These are phyloP conservation scores for Capitella teleta DNA, from an alignment of 1,140 invertebrate genomes.

Conservation along the genomic window DNA sequence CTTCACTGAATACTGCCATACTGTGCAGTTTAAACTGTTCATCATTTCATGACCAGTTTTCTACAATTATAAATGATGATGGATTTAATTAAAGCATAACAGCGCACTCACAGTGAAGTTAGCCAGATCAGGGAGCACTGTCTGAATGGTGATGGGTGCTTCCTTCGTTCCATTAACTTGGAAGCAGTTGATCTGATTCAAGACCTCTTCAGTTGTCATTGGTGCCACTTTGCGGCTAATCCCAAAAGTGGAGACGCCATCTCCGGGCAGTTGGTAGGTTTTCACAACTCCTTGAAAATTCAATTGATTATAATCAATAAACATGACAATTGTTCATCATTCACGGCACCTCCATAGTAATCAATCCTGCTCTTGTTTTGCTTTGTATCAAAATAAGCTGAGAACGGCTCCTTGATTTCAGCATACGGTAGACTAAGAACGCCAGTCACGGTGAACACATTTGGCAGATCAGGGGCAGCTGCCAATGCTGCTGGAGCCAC, in stretches of 20 bases:
- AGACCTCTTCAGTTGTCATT: slow-evolving; percentile 60
- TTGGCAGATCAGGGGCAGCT: too few species aligned
- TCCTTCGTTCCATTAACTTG: slow-evolving; percentile 66
- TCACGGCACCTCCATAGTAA: slow-evolving; percentile 60
- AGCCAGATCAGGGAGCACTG: slow-evolving; percentile 68
- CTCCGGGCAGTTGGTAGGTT: slow-evolving; percentile 62
- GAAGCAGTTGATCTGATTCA: slow-evolving; percentile 68
- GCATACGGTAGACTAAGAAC: slow-evolving; percentile 96
- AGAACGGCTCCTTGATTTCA: slow-evolving; percentile 73
- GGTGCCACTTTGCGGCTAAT: slow-evolving; percentile 73
- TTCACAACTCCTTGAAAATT: slow-evolving; percentile 61
- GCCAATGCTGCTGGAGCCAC: too few species aligned
- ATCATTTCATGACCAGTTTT: slow-evolving; percentile 5
- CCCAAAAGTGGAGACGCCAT: slow-evolving; percentile 56
- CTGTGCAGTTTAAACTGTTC: slow-evolving; percentile 44
- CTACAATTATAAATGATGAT: not conserved
- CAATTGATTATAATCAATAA: not conserved
- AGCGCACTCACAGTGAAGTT: slow-evolving; percentile 49
- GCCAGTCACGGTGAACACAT: too few species aligned
- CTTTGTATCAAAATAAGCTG: slow-evolving; percentile 69
- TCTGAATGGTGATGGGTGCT: slow-evolving; percentile 55
- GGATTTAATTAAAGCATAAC: not conserved
- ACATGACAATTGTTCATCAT: not conserved
- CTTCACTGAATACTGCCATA: slow-evolving; percentile 58
- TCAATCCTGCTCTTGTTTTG: slow-evolving; percentile 73